Conservation (phyloP, 2,113 vertebrate genomes). For the Pygoscelis adeliae region DNA sequence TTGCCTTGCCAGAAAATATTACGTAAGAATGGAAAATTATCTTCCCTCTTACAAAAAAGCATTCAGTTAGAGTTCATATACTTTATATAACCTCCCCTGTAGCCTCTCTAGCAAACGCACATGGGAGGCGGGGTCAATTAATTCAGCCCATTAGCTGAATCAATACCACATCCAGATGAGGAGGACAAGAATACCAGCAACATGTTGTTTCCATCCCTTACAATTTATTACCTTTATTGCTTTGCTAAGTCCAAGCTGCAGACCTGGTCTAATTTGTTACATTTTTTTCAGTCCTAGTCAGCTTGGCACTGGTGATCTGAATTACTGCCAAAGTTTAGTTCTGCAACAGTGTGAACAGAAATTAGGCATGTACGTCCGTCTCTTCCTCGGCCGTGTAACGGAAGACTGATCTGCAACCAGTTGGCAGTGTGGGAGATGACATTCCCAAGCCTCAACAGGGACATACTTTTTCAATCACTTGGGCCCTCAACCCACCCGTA, state of each 20-base stretch:
- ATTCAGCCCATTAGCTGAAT: background rate
- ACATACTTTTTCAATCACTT: background rate
- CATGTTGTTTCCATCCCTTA: background rate
- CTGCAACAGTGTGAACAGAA: background rate
- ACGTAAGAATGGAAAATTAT: background rate
- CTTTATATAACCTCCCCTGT: background rate
- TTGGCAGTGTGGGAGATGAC: background rate
- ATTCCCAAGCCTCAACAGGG: background rate
- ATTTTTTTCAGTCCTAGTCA: constrained; percentile 4
- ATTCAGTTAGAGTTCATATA: background rate
- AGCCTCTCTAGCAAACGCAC: background rate
- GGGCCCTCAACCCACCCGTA: background rate
- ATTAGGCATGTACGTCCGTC: background rate
- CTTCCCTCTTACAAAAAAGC: background rate
- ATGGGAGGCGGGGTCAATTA: background rate
- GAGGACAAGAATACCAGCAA: background rate
- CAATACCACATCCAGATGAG: constrained; percentile 4
- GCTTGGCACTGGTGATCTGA: background rate
- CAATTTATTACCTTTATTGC: constrained; percentile 1
- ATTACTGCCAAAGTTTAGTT: background rate
- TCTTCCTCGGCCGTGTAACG: background rate
- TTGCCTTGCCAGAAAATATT: background rate
- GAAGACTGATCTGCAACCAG: background rate
- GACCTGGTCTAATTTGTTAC: background rate
- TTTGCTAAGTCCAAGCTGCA: background rate